Evolutionary conservation across 2,113 vertebrate species (phyloP), one percentile per base, ranked within the genome.

Genomic region (Cyphomyrus discorhynchus): DNA sequence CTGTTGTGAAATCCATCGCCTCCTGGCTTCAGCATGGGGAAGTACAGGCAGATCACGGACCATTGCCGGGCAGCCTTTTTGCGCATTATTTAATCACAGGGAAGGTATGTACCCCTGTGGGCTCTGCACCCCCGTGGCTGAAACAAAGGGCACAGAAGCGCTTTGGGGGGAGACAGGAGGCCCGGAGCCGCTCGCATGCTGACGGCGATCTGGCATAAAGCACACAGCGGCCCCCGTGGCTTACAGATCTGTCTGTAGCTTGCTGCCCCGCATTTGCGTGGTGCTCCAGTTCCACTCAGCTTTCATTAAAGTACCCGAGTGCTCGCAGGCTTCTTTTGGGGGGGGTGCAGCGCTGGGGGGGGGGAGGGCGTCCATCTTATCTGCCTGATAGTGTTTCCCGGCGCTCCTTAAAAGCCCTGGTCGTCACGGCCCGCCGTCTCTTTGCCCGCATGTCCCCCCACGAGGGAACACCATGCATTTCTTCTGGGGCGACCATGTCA

Each of bases 311-410:
- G 89, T 35, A 91, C 83, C 70, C 89, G 80, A 56, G 56, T 3
- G 8, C 88, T 90, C 35, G 39, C 89, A 92, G 91, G 91, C 88
- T 53, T 50, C 88, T 91, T 90, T 87, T 89, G 58, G 50, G 90
- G 88, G 92, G 66, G 17, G 13, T n/a, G 46, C 17, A 2, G 31
- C 35, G 9, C 6, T 35, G 77, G 39, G 77, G 50, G 2, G 49
- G 49, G 35, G 88, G 86, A 62, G 89, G 70, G 39, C 45, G 45
- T 91, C 89, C 89, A 88, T 92, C 86, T 91, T 92, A 91, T 92
- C 91, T 91, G 52, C 50, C 90, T 92, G 90, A 92, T 90, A 91
- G 89, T 70, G 58, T 53, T 53, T 53, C 52, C 52, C 15, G 52
- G 42, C 86, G 49, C 87, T 92, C 80, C 91, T 91, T 92, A 92